Evolutionary conservation across 2,113 vertebrate genomes (phyloP), one percentile per base, ranked within the genome.

Genomic region (Tautogolabrus adspersus): DNA sequence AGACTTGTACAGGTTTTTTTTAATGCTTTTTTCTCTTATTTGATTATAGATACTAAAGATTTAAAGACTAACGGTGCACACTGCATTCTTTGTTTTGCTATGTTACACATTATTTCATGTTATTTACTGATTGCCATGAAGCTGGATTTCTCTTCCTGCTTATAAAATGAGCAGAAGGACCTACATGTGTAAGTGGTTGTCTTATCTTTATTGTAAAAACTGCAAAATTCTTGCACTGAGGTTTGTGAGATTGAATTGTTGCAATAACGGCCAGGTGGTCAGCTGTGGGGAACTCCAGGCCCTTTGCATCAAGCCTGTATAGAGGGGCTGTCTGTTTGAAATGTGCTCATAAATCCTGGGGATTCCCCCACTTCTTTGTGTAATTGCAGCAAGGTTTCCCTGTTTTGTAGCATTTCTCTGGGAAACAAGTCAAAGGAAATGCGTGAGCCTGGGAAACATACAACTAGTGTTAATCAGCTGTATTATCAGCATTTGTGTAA

Each of bases 221-320:
- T 21, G 34, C 6, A 6, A 44, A 68, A 37, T 55, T 18, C 5
- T 40, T 46, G 52, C 47, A 54, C 15, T 70, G 21, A 64, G 21
- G 38, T 66, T 58, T 55, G 19, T 63, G 61, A 68, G 61, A 67
- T 66, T 67, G 21, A 62, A 22, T 26, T 18, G 38, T 68, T 66
- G 1, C 23, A 64, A 60, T 47, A 23, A 57, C 61, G 70, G 75
- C 46, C 68, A 40, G 81, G 68, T 71, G 77, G 46, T 44, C 22
- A 68, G 40, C 54, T 56, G 38, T 40, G 77, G 87, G 89, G 79
- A 93, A 95, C 54, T 92, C 89, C 93, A 82, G 60, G 66, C 62
- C 51, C 90, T 93, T 95, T 91, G 90, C 91, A 92, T 93, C 65
- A 83, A 23, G 79, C 75, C 30, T 19, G 15, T 19, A 3, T 49